Conservation (phyloP, 2,113 vertebrate species). For the Aspidoscelis tigris region DNA sequence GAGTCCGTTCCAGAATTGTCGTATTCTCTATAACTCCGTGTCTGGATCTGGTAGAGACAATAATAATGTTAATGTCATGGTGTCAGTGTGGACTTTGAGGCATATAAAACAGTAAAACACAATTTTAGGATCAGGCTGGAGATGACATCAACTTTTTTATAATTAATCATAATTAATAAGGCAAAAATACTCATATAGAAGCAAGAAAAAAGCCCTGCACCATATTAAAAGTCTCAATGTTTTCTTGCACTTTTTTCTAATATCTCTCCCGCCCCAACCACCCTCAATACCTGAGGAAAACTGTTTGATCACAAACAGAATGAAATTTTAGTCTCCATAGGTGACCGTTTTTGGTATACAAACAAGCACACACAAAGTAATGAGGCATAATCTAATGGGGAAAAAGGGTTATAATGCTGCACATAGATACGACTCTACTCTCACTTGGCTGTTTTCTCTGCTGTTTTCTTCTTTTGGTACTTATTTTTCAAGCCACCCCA, state of each 20-base stretch:
- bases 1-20: too few relatives aligned
- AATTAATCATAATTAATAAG: too few relatives aligned
- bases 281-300: neutral
- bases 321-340: constrained; percentile 12
- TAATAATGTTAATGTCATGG: too few relatives aligned
- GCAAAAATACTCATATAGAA: neutral
- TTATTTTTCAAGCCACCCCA: constrained; percentile 52
- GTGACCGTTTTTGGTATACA: neutral
- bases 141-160: too few relatives aligned
- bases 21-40: too few relatives aligned
- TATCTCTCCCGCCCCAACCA: neutral
- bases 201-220: neutral
- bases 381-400: neutral
- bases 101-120: too few relatives aligned
- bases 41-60: too few relatives aligned
- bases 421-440: neutral
- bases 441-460: constrained; percentile 27
- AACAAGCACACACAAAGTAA: neutral
- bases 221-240: neutral
- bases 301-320: constrained; percentile 32
- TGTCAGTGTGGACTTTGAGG: too few relatives aligned
- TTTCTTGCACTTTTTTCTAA: constrained; percentile 22
- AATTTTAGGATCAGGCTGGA: too few relatives aligned
- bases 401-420: neutral
- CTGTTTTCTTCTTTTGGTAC: constrained; percentile 49